Conservation (phyloP, 1,140 invertebrate genomes). For the Colletes gigas region DNA sequence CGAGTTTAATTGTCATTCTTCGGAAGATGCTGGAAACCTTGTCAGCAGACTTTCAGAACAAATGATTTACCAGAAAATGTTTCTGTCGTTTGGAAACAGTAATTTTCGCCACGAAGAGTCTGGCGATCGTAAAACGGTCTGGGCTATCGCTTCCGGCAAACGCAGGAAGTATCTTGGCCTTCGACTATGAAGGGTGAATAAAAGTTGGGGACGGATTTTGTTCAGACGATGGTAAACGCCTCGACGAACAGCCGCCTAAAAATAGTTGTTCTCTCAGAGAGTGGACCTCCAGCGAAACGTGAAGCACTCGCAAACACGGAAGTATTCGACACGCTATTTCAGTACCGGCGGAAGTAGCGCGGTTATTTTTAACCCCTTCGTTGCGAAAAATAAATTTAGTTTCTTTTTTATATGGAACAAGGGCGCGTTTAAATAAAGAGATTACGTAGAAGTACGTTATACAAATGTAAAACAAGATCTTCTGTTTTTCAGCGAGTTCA, state of each 20-base stretch:
- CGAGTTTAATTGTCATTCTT: not conserved
- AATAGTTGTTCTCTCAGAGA: not conserved
- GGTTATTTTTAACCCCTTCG: slow-evolving; percentile 12
- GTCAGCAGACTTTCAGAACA: too few species aligned
- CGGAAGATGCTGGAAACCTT: too few species aligned
- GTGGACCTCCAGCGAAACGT: not conserved
- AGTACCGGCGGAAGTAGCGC: not conserved
- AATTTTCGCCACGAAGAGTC: too few species aligned
- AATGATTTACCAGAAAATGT: too few species aligned
- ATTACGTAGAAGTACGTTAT: too few species aligned
- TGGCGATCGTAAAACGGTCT: not conserved
- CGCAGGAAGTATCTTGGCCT: not conserved
- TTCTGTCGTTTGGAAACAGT: too few species aligned
- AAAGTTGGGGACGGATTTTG: slow-evolving; percentile 1
- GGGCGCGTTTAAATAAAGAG: not conserved
- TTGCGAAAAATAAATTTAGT: not conserved
- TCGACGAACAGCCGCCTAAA: not conserved
- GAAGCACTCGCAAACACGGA: not conserved
- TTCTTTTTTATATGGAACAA: not conserved
- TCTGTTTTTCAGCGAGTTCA: too few species aligned
- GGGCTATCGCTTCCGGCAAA: not conserved
- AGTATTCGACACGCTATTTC: slow-evolving; percentile 13
- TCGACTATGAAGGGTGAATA: not conserved
- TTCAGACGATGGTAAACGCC: not conserved
- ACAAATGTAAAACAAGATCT: too few species aligned